These are phyloP conservation scores for Mohoua ochrocephala DNA, from an alignment of 2,113 vertebrate genomes.

Conservation along the genomic window DNA sequence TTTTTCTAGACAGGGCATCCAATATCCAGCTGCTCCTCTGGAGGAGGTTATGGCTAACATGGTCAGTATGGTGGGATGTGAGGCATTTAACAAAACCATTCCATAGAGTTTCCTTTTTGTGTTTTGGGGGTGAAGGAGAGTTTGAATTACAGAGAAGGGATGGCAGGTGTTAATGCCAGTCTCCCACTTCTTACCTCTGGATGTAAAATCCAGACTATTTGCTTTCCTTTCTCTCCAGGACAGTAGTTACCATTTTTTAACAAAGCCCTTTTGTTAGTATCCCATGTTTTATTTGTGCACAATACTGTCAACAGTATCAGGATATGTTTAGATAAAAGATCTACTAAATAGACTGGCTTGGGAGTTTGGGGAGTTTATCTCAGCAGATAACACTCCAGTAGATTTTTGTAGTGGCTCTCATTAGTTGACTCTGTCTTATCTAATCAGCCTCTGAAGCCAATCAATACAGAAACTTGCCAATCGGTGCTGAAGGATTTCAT, in stretches of 20 bases:
- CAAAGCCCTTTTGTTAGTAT: not conserved
- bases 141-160: not conserved
- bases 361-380: not conserved
- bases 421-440: constrained; percentile 48
- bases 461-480: constrained; percentile 52
- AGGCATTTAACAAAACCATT: not conserved
- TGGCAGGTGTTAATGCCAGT: not conserved
- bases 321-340: constrained; percentile 12
- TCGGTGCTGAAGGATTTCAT: constrained; percentile 1
- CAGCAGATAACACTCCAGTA: constrained; percentile 13
- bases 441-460: constrained; percentile 37
- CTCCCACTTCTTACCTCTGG: not conserved
- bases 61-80: not conserved
- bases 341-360: not conserved
- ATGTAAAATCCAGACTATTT: not conserved
- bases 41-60: not conserved
- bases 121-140: not conserved
- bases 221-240: not conserved
- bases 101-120: not conserved
- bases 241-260: not conserved
- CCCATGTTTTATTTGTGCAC: constrained; percentile 3
- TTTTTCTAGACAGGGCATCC: not conserved
- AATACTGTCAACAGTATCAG: not conserved
- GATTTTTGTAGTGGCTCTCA: constrained; percentile 36
- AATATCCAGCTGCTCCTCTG: not conserved